Evolutionary conservation across 2,113 vertebrate genomes (phyloP).

Genomic region (Cinclus cinclus): DNA sequence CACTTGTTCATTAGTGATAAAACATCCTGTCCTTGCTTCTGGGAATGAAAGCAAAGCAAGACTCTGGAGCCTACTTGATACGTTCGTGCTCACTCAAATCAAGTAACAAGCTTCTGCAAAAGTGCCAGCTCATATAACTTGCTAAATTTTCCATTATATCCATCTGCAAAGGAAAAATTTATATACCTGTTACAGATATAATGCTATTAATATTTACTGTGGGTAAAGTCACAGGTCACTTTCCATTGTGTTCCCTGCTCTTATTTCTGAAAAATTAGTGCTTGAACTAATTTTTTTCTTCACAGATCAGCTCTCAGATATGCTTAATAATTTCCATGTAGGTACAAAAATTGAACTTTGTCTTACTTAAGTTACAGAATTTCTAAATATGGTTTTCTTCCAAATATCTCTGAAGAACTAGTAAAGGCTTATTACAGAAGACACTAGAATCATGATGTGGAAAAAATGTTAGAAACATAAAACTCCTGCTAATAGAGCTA

Average conservation of each 20-base stretch:
- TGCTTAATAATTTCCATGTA: not conserved
- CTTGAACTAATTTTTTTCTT: not conserved
- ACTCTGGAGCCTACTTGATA: slow-evolving; percentile 61
- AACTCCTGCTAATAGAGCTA: not conserved
- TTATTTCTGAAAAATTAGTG: slow-evolving; percentile 1
- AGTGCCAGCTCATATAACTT: slow-evolving; percentile 44
- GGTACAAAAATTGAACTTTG: not conserved
- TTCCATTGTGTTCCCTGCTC: not conserved
- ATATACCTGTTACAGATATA: not conserved
- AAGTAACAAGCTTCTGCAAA: slow-evolving; percentile 55
- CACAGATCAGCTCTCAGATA: not conserved
- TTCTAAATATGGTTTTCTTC: not conserved
- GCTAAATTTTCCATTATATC: slow-evolving; percentile 43
- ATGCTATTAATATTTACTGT: slow-evolving; percentile 22
- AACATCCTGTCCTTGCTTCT: slow-evolving; percentile 69
- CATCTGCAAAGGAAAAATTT: slow-evolving; percentile 8
- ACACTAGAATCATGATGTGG: not conserved
- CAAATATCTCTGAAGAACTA: not conserved
- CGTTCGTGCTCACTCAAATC: slow-evolving; percentile 26
- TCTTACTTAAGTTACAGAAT: not conserved
- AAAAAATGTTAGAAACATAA: not conserved
- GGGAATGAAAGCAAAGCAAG: slow-evolving; percentile 65
- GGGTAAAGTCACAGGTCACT: not conserved
- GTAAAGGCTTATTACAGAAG: not conserved
- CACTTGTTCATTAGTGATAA: slow-evolving; percentile 69